phyloP scores from a whole-genome alignment of 2,888 invertebrate genomes.

The Galeopsomyia nigrocyanea region DNA sequence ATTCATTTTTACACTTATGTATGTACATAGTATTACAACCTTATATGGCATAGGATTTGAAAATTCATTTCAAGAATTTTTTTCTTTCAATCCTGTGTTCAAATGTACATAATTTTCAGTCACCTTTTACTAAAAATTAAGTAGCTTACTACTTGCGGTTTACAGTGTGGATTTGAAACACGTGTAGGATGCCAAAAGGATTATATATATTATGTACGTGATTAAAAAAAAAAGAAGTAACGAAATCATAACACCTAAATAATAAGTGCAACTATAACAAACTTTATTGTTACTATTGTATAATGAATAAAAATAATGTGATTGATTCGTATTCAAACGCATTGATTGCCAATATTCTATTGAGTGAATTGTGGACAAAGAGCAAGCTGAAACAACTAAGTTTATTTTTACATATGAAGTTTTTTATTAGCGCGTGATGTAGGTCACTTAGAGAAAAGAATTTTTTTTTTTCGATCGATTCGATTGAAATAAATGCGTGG shows the following conservation, averaged over 20 bases:
- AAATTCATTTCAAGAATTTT: constrained; percentile 30
- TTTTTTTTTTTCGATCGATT: not conserved
- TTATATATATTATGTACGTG: constrained; percentile 32
- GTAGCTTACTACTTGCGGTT: constrained; percentile 31
- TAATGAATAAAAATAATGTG: constrained; percentile 24
- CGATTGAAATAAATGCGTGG: not conserved
- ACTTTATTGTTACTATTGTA: constrained; percentile 36
- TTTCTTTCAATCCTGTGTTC: constrained; percentile 25
- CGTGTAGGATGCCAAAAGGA: constrained; percentile 33
- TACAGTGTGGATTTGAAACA: constrained; percentile 27
- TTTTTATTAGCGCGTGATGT: constrained; percentile 23
- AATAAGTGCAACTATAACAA: constrained; percentile 7
- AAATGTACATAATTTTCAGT: constrained; percentile 45
- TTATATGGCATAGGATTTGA: constrained; percentile 45
- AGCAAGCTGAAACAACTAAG: constrained; percentile 11
- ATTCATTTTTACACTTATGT: constrained; percentile 31
- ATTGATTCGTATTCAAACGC: constrained; percentile 34
- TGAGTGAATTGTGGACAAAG: constrained; percentile 16
- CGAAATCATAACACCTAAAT: constrained; percentile 16
- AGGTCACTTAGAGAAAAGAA: constrained; percentile 20
- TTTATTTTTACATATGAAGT: constrained; percentile 20
- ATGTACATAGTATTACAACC: constrained; percentile 42
- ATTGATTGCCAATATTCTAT: constrained; percentile 29
- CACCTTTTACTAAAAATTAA: constrained; percentile 29
- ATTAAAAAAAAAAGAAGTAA: constrained; percentile 21